Conservation (phyloP, 2,888 invertebrate species). For the Platycheirus rosarum region DNA sequence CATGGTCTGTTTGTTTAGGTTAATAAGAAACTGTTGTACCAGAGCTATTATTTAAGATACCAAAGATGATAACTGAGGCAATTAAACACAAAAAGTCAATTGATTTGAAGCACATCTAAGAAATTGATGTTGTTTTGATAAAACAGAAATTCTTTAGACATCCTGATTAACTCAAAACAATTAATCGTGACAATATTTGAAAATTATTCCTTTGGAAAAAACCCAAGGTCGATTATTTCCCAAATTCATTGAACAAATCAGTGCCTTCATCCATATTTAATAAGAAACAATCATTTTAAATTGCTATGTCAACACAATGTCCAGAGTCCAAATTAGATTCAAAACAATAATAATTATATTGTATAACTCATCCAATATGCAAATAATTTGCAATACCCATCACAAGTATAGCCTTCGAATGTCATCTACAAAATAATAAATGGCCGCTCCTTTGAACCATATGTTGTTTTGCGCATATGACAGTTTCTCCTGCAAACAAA, state of each 20-base stretch:
- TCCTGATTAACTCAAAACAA: too few relatives aligned
- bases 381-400: slow-evolving; percentile 23
- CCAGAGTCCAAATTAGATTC: slow-evolving; percentile 19
- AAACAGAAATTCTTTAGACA: too few relatives aligned
- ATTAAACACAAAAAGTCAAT: too few relatives aligned
- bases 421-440: slow-evolving; percentile 40
- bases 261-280: not conserved
- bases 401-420: slow-evolving; percentile 33
- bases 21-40: too few relatives aligned
- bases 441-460: slow-evolving; percentile 22
- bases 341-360: slow-evolving; percentile 13
- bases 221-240: slow-evolving; percentile 2
- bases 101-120: too few relatives aligned
- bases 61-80: too few relatives aligned
- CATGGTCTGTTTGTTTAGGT: too few relatives aligned
- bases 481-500: slow-evolving; percentile 17
- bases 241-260: not conserved
- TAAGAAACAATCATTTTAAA: not conserved
- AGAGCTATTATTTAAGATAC: too few relatives aligned
- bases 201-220: not conserved
- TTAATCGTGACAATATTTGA: too few relatives aligned
- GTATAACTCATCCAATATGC: slow-evolving; percentile 23
- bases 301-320: not conserved
- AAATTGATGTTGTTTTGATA: too few relatives aligned
- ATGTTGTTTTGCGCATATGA: slow-evolving; percentile 20